phyloP scores from a whole-genome alignment of 2,888 invertebrate genomes.

The Drosophila rubida region DNA sequence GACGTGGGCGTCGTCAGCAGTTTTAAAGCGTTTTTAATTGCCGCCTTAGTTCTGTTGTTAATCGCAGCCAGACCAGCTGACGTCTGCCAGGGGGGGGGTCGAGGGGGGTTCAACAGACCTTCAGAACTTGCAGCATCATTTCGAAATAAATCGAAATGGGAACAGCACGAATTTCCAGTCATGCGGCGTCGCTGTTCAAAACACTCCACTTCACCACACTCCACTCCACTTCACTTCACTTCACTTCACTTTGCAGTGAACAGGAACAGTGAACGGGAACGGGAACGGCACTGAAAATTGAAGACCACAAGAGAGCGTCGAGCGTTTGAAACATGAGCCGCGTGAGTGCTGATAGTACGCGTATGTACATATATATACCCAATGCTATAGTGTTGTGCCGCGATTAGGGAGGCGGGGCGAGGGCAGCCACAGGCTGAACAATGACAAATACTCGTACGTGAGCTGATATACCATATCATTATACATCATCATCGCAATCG shows the following conservation, averaged over 20 bases:
- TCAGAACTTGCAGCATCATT: constrained; percentile 56
- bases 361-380: too few species aligned
- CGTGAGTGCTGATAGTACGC: constrained; percentile 72
- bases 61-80: constrained; percentile 64
- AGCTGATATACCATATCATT: constrained; percentile 45
- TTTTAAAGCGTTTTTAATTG: constrained; percentile 71
- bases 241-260: constrained; percentile 40
- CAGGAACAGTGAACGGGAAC: not conserved
- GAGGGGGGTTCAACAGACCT: constrained; percentile 27
- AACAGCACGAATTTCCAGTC: constrained; percentile 50
- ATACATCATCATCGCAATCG: constrained; percentile 18
- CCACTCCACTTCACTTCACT: constrained; percentile 51
- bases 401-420: too few species aligned
- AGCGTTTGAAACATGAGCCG: constrained; percentile 71
- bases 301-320: constrained; percentile 53
- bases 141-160: constrained; percentile 31
- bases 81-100: constrained; percentile 36
- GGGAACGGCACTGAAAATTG: constrained; percentile 27
- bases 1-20: constrained; percentile 41
- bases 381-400: too few species aligned
- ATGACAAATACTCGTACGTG: constrained; percentile 60
- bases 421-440: constrained; percentile 36
- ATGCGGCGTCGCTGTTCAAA: constrained; percentile 54
- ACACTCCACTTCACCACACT: constrained; percentile 52
- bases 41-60: constrained; percentile 40